Conservation (phyloP, 2,888 invertebrate genomes). For the Esperia sulphurella region DNA sequence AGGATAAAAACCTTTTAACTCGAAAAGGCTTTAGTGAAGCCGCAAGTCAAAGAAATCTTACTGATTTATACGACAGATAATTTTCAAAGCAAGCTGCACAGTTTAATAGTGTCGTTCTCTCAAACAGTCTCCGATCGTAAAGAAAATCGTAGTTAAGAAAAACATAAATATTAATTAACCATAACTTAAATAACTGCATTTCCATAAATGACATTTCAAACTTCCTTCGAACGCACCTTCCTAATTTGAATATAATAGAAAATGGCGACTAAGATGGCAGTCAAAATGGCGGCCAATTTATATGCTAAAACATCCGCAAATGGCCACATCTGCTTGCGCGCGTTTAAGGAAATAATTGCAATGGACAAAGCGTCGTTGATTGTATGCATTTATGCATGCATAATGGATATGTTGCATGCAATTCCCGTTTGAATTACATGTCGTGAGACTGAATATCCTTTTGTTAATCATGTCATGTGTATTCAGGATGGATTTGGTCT, state of each 20-base stretch:
- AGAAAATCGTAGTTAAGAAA: too few relatives aligned
- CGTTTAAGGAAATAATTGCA: conserved; percentile 37
- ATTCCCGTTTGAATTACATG: not conserved
- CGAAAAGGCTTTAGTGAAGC: too few relatives aligned
- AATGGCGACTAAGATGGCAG: conserved; percentile 43
- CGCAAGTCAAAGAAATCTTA: too few relatives aligned
- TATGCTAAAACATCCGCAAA: conserved; percentile 44
- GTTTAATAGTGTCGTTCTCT: too few relatives aligned
- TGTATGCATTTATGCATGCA: conserved; percentile 21
- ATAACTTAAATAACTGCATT: too few relatives aligned
- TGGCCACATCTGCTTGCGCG: conserved; percentile 33
- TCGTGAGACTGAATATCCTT: not conserved
- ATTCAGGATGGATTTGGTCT: not conserved
- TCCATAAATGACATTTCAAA: too few relatives aligned
- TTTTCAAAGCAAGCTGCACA: too few relatives aligned
- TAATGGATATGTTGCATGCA: too few relatives aligned
- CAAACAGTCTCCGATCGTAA: too few relatives aligned
- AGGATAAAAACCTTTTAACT: too few relatives aligned
- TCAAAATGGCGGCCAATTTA: conserved; percentile 46
- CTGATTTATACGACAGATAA: too few relatives aligned
- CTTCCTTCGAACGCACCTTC: conserved; percentile 8
- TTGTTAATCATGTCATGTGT: not conserved
- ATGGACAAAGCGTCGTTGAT: conserved; percentile 16
- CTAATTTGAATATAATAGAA: conserved; percentile 69
- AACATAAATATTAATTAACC: too few relatives aligned